These are phyloP conservation scores for Centropyge bicolor DNA, from an alignment of 2,797 vertebrate species.

Conservation along the genomic window DNA sequence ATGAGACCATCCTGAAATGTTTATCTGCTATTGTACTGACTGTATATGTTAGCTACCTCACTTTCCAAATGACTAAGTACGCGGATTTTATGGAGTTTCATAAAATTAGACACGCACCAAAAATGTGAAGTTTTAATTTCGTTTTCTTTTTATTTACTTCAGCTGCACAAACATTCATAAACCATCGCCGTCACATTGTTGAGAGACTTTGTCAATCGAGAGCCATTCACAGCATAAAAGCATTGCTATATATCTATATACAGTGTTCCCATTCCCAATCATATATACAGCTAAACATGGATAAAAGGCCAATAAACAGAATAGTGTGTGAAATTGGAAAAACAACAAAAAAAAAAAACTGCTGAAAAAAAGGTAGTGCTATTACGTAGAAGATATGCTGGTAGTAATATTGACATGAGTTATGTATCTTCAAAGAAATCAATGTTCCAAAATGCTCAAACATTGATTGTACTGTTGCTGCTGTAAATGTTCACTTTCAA, in stretches of 20 bases:
- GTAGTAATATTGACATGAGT: constrained; percentile 15
- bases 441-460: constrained; percentile 14
- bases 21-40: too few relatives aligned
- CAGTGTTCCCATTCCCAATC: constrained; percentile 59
- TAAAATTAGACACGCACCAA: neutral
- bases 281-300: constrained; percentile 67
- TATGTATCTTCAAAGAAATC: constrained; percentile 6
- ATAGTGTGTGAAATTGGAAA: constrained; percentile 4
- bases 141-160: constrained; percentile 66
- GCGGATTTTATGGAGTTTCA: too few relatives aligned
- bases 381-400: constrained; percentile 32
- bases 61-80: too few relatives aligned
- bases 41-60: too few relatives aligned
- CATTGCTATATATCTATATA: constrained; percentile 81
- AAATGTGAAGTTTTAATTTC: neutral
- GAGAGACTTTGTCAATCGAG: constrained; percentile 38
- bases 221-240: constrained; percentile 62
- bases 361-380: constrained; percentile 9
- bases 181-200: constrained; percentile 31
- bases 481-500: constrained; percentile 11
- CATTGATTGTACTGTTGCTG: constrained; percentile 7
- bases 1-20: too few relatives aligned
- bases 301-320: constrained; percentile 52
- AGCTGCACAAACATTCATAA: constrained; percentile 45
- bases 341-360: constrained; percentile 13